Percentiles rank a stretch among this genome's conserved stretches.
phyloP scores from a whole-genome alignment of 1,140 invertebrate genomes.

The Muscidifurax raptorellus region DNA sequence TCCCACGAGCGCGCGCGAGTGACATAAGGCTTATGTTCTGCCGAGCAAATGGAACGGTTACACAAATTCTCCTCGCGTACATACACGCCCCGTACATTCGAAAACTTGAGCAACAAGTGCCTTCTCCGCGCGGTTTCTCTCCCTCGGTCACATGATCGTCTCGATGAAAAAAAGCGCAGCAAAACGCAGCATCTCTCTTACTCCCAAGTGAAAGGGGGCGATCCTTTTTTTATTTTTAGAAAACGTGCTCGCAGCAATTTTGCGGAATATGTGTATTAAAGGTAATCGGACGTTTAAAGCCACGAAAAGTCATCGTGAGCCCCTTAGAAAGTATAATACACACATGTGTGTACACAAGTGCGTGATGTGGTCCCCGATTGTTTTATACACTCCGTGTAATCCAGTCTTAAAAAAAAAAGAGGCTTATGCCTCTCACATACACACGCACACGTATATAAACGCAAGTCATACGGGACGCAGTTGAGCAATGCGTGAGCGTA shows the following conservation, averaged over 20 bases:
- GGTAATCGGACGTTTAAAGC: conserved; percentile 1
- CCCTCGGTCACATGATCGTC: too few relatives aligned
- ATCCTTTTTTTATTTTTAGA: conserved; percentile 33
- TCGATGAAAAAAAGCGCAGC: neutral
- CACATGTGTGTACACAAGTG: too few relatives aligned
- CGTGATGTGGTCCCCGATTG: neutral
- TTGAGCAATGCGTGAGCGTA: neutral
- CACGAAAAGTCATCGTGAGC: neutral
- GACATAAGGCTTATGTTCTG: neutral
- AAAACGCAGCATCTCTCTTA: neutral
- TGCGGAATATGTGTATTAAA: neutral
- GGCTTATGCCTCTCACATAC: too few relatives aligned
- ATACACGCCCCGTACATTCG: neutral
- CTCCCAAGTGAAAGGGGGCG: conserved; percentile 9
- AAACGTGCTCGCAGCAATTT: conserved; percentile 18
- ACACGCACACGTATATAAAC: neutral
- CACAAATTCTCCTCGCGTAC: neutral
- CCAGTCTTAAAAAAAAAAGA: neutral
- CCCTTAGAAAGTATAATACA: neutral
- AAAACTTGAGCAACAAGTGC: conserved; percentile 15
- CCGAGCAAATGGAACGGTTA: neutral
- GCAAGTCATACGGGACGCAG: conserved; percentile 9
- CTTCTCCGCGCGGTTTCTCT: neutral
- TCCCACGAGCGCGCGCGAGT: too few relatives aligned
- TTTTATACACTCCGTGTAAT: neutral